phyloP scores from a whole-genome alignment of 2,797 vertebrate species.

The Lerista edwardsae region DNA sequence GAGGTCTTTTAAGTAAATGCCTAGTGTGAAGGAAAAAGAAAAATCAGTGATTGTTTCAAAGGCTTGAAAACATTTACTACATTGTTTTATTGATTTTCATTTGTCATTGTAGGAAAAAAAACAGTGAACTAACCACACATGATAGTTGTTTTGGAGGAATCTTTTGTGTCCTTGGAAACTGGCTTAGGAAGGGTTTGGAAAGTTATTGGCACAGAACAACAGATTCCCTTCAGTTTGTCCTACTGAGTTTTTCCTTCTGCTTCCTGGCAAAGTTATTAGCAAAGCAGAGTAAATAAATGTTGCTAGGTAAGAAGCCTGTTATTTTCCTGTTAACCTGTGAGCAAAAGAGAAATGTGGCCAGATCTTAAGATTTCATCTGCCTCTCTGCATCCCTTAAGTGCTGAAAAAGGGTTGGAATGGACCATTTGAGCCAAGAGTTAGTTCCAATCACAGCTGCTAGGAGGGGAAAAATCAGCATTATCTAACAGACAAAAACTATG shows the following conservation, averaged over 20 bases:
- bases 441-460: rapidly evolving
- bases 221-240: conserved; percentile 11
- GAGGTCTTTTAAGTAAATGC: neutral
- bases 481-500: neutral
- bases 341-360: neutral
- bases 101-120: conserved; percentile 5
- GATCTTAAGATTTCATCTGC: neutral
- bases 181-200: conserved; percentile 23
- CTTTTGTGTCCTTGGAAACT: conserved; percentile 16
- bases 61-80: neutral
- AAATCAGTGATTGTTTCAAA: conserved; percentile 17
- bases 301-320: conserved; percentile 1
- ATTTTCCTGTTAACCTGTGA: neutral
- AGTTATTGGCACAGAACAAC: conserved; percentile 16
- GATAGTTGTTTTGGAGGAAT: neutral
- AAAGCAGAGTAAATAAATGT: conserved; percentile 32
- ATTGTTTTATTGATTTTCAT: neutral
- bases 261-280: neutral
- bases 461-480: neutral
- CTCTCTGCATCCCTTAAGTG: neutral
- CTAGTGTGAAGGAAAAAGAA: no score
- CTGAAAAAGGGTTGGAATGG: neutral
- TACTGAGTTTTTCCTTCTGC: conserved; percentile 13
- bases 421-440: neutral
- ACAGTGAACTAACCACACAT: rapidly evolving